A percentile compares a stretch with the other conserved stretches of the same genome.
phyloP scores from a whole-genome alignment of 2,888 invertebrate species.

The Drosophila paracracens region DNA sequence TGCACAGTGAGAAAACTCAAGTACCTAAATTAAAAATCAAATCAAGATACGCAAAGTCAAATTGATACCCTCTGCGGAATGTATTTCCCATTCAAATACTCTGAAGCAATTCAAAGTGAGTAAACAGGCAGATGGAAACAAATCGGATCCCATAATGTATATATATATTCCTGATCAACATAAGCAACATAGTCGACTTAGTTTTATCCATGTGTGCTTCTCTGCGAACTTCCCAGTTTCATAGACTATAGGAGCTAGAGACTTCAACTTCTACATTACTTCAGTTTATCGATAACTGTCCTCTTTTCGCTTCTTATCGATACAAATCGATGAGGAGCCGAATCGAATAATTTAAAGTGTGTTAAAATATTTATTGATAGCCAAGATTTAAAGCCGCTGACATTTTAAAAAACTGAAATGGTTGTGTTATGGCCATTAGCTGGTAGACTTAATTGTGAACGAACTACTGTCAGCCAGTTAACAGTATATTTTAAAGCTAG shows the following conservation, averaged over 20 bases:
- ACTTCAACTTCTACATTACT: neutral
- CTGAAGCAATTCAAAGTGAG: neutral
- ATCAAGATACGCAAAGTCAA: neutral
- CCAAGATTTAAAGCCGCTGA: neutral
- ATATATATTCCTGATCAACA: neutral
- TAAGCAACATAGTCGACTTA: neutral
- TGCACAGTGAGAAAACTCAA: neutral
- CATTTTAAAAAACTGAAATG: neutral
- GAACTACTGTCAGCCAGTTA: neutral
- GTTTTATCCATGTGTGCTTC: neutral
- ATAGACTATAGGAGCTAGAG: neutral
- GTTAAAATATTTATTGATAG: neutral
- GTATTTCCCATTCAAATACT: neutral
- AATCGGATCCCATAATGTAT: neutral
- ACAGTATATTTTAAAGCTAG: neutral
- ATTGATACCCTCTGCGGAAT: neutral
- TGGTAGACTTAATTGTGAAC: no score
- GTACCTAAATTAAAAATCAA: neutral
- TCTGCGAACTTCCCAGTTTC: neutral
- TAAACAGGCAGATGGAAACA: neutral
- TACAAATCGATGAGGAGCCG: neutral
- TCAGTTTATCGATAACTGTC: neutral
- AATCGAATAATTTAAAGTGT: neutral
- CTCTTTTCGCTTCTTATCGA: neutral
- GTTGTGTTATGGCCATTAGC: neutral